Conservation (phyloP, 2,888 invertebrate species). For the Herminia tarsipennalis region DNA sequence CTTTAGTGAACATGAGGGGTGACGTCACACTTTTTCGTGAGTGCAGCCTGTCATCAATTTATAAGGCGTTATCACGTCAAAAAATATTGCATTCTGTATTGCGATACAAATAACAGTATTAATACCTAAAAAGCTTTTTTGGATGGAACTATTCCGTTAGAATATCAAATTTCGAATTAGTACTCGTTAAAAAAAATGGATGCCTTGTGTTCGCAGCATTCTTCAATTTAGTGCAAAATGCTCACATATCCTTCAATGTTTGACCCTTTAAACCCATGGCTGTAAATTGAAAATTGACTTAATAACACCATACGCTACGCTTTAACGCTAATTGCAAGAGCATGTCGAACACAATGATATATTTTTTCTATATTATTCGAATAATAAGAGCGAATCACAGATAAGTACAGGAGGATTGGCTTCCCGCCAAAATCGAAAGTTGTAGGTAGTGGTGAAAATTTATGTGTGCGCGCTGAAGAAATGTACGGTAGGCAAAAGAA, state of each 20-base stretch:
- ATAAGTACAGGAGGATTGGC: slow-evolving; percentile 61
- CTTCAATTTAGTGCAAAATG: not conserved
- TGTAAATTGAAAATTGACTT: slow-evolving; percentile 5
- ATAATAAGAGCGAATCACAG: slow-evolving; percentile 52
- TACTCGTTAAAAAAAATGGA: slow-evolving; percentile 1
- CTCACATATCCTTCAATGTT: slow-evolving; percentile 1
- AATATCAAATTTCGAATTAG: no score
- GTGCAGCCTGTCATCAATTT: no score
- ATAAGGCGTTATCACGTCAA: no score
- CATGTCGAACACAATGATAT: slow-evolving; percentile 29
- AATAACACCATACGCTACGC: slow-evolving; percentile 1
- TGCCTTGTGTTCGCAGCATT: not conserved
- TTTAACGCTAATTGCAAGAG: slow-evolving; percentile 21
- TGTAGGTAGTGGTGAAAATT: slow-evolving; percentile 68
- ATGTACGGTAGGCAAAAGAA: slow-evolving; percentile 54
- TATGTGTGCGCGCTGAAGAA: slow-evolving; percentile 59
- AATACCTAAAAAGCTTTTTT: no score
- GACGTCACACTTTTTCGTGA: no score
- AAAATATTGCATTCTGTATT: no score
- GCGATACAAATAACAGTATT: no score
- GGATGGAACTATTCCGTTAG: no score
- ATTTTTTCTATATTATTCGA: slow-evolving; percentile 50
- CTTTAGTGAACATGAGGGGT: no score
- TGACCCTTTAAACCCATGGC: not conserved
- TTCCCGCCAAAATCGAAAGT: slow-evolving; percentile 61